Base-by-base conservation (phyloP, 2,113 vertebrate genomes). In the Cryptotis parvus region DNA sequence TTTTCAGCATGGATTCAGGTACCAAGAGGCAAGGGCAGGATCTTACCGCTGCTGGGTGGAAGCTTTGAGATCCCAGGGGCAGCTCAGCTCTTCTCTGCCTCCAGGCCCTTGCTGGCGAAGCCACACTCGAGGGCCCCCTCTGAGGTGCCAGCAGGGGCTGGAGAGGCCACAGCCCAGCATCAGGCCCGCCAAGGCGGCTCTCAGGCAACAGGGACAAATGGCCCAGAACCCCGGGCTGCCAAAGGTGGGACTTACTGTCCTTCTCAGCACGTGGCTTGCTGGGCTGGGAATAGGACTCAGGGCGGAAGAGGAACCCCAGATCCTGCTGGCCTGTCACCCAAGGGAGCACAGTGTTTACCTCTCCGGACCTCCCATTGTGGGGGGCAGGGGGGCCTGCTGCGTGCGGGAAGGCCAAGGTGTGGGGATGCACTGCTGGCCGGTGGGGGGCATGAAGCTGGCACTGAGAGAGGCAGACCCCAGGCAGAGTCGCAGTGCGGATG, bases 51-150 rank as follows among this genome's bases (percentile, higher is more conserved):
- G 33, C n/a, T 10, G 33, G 29, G 45, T 61, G 39, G 65, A n/a
- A 58, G 45, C 61, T 73, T 77, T 45, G 41, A 90, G 68, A 33
- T 26, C 37, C 78, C 73, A 37, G 55, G 45, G 9, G 10, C 9
- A 0, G 1, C 4, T 14, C 9, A 0, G 1, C 4, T 4, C 1
- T 16, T 29, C 18, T 8, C 29, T 18, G 7, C 24, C 9, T 1
- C 4, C 37, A 70, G 75, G 55, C 12, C 7, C 39, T 43, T 92
- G 27, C 55, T 73, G 55, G 4, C 37, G 7, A 33, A 65, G 10
- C 11, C 29, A 4, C 22, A 27, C 15, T 77, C 18, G 84, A 68
- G 26, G 52, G 27, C 31, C 6, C 87, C 37, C 35, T n/a, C 26
- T 33, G 8, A 52, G 55, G 81, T 12, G 41, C 66, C 8, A 18